These are phyloP conservation scores for Incurvaria masculella DNA, from an alignment of 2,888 invertebrate genomes.

Conservation along the genomic window DNA sequence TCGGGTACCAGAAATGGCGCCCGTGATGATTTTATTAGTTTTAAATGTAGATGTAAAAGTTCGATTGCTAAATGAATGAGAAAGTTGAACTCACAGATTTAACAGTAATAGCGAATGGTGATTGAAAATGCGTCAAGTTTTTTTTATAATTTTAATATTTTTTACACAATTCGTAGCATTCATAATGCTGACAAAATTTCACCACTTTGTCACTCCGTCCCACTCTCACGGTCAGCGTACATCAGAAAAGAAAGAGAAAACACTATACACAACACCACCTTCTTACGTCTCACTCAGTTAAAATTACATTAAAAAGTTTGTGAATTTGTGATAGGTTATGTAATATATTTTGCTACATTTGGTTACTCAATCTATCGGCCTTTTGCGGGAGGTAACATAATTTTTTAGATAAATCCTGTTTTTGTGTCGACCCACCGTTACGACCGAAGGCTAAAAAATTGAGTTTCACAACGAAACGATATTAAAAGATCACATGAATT, in stretches of 20 bases:
- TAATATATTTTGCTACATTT: too few species aligned
- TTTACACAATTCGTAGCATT: constrained; percentile 60
- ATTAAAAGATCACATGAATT: too few species aligned
- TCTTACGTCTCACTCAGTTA: background rate
- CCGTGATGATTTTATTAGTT: too few species aligned
- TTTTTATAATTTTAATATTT: constrained; percentile 57
- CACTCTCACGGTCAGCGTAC: constrained; percentile 1
- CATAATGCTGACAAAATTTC: constrained; percentile 49
- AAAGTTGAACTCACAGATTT: background rate
- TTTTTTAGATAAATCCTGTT: too few species aligned
- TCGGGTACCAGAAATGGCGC: too few species aligned
- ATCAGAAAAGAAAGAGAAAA: constrained; percentile 1
- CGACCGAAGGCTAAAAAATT: too few species aligned
- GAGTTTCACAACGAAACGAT: too few species aligned
- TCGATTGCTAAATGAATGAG: too few species aligned
- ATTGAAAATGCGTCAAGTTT: constrained; percentile 38
- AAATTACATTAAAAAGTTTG: background rate
- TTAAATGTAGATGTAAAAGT: too few species aligned
- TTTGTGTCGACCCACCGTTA: too few species aligned
- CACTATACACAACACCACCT: constrained; percentile 1
- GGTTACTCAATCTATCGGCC: too few species aligned
- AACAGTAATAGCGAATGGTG: constrained; percentile 9
- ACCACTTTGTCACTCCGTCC: background rate
- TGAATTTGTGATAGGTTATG: background rate
- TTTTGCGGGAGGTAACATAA: too few species aligned